Evolutionary conservation across 1,140 invertebrate genomes (phyloP).

Genomic region (Drosophila orosa): DNA sequence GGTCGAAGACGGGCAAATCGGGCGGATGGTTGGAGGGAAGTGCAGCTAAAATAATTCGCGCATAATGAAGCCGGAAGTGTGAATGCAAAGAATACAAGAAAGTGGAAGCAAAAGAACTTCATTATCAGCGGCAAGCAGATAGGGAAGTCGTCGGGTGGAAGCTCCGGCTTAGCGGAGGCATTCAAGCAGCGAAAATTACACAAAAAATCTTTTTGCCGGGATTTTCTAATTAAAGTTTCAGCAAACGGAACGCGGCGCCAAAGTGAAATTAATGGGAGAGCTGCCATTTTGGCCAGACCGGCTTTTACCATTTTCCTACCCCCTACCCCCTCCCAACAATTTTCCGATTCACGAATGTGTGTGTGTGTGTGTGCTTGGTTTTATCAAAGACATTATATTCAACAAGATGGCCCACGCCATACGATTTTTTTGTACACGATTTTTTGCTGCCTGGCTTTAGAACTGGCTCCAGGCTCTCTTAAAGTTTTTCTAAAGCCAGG

Average conservation of each 20-base stretch:
- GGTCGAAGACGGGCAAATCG: constrained; percentile 12
- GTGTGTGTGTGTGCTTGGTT: constrained; percentile 22
- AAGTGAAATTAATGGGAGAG: constrained; percentile 77
- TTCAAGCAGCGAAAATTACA: constrained; percentile 72
- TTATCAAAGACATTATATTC: too few relatives aligned
- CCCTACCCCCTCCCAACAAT: not conserved
- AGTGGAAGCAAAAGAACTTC: constrained; percentile 71
- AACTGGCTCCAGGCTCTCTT: too few relatives aligned
- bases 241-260: constrained; percentile 63
- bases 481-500: too few relatives aligned
- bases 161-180: constrained; percentile 37
- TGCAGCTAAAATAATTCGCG: constrained; percentile 81
- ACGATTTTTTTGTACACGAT: too few relatives aligned
- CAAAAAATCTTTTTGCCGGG: constrained; percentile 67
- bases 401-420: too few relatives aligned
- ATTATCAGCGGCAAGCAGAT: constrained; percentile 62
- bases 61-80: constrained; percentile 82
- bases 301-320: constrained; percentile 16
- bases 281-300: constrained; percentile 46
- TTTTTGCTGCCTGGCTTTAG: too few relatives aligned
- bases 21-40: constrained; percentile 29
- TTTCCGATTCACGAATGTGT: constrained; percentile 1
- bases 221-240: constrained; percentile 82
- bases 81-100: constrained; percentile 73
- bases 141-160: constrained; percentile 15